phyloP scores from a whole-genome alignment of 2,888 invertebrate species.

The Caenorhabditis virilis region DNA sequence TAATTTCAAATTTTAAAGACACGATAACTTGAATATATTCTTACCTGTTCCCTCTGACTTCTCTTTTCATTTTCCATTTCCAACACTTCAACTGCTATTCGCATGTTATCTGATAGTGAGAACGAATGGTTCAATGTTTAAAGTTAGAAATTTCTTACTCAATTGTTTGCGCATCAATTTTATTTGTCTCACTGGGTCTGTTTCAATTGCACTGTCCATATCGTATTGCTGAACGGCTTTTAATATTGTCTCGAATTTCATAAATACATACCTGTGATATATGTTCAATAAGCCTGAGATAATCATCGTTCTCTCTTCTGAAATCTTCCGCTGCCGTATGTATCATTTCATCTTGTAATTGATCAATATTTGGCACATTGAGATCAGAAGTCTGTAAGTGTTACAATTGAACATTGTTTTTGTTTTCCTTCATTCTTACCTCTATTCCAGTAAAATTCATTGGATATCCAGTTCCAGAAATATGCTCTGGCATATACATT shows the following conservation, averaged over 20 bases:
- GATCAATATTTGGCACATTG: too few species aligned
- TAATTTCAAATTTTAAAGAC: too few species aligned
- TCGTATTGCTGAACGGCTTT: background rate
- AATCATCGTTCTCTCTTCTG: background rate
- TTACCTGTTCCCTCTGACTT: too few species aligned
- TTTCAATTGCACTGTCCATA: conserved; percentile 8
- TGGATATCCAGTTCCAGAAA: conserved; percentile 41
- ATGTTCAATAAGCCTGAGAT: background rate
- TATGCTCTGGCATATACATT: conserved; percentile 52
- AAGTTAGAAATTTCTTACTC: too few species aligned
- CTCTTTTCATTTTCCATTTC: too few species aligned
- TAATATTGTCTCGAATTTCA: background rate
- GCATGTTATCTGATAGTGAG: too few species aligned
- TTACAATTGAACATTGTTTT: background rate
- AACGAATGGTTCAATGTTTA: too few species aligned
- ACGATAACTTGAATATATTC: too few species aligned
- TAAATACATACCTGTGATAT: background rate
- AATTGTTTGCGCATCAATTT: conserved; percentile 18
- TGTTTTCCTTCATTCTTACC: background rate
- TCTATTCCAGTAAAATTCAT: background rate
- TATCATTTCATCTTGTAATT: too few species aligned
- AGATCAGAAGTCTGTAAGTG: too few species aligned
- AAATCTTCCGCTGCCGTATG: too few species aligned
- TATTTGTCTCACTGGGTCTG: conserved; percentile 19
- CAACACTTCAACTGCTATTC: too few species aligned